Evolutionary conservation across 2,113 vertebrate genomes (phyloP).

Genomic region (Siniperca knerii): DNA sequence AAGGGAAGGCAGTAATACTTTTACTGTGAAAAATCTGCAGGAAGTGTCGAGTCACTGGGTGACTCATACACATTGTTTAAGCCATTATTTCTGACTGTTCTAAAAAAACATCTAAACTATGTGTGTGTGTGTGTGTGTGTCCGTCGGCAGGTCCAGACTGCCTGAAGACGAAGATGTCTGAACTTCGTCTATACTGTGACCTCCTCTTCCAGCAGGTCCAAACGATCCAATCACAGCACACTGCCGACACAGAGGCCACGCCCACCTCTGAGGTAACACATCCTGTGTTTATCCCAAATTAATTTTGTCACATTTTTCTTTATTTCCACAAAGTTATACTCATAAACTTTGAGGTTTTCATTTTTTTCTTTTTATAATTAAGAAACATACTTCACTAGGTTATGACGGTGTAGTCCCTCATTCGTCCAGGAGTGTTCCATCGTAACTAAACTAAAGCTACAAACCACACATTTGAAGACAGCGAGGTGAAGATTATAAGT

Average conservation of each 20-base stretch:
- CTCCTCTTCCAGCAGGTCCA: conserved; percentile 84
- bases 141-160: conserved; percentile 82
- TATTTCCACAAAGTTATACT: neutral
- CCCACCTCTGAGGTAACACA: conserved; percentile 64
- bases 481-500: no score
- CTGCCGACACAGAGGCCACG: conserved; percentile 72
- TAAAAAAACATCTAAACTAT: no score
- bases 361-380: neutral
- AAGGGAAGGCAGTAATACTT: neutral
- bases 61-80: neutral
- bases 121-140: neutral
- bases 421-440: no score
- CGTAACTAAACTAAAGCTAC: no score
- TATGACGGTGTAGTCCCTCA: no score
- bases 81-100: neutral
- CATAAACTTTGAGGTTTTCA: neutral
- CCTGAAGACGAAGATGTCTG: conserved; percentile 98
- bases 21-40: neutral
- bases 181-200: conserved; percentile 98
- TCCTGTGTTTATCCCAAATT: conserved; percentile 38
- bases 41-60: neutral
- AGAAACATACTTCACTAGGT: neutral
- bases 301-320: neutral
- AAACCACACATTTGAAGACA: no score
- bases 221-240: conserved; percentile 82